phyloP scores from a whole-genome alignment of 2,888 invertebrate genomes.

The Tetragonula carbonaria region DNA sequence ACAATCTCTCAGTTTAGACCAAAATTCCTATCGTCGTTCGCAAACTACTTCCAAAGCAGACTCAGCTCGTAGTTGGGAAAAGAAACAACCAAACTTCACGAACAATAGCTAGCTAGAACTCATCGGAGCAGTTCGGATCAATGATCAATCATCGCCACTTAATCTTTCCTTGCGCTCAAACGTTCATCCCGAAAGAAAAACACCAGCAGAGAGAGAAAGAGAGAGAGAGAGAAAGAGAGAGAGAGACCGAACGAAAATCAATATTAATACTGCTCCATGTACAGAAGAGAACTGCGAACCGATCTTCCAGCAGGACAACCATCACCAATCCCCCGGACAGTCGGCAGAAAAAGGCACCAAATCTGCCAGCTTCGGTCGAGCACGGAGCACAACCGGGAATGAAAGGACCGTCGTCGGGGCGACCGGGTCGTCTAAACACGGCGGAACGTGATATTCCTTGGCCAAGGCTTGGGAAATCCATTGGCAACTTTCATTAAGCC shows the following conservation, averaged over 20 bases:
- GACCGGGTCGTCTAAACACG: constrained; percentile 40
- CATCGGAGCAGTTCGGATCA: not conserved
- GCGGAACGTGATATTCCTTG: constrained; percentile 51
- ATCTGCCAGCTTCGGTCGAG: constrained; percentile 11
- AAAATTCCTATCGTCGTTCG: no score
- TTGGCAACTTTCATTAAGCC: constrained; percentile 72
- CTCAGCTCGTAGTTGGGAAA: not conserved
- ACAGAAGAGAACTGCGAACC: no score
- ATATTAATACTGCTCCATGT: not conserved
- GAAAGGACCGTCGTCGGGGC: not conserved
- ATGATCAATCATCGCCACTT: not conserved
- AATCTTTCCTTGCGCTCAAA: not conserved
- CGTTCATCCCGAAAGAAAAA: not conserved
- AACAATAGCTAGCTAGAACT: not conserved
- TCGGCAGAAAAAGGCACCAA: not conserved
- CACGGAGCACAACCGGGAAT: not conserved
- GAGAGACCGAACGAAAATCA: not conserved
- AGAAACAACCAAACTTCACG: not conserved
- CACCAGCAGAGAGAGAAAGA: not conserved
- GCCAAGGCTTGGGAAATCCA: constrained; percentile 50
- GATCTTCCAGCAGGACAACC: not conserved
- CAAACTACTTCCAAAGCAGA: no score
- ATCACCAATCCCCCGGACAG: not conserved
- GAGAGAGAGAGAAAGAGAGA: no score
- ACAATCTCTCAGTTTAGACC: no score